Evolutionary conservation across 1,140 invertebrate species (phyloP), one percentile per base, ranked within the genome.

Genomic region (Ruditapes philippinarum): DNA sequence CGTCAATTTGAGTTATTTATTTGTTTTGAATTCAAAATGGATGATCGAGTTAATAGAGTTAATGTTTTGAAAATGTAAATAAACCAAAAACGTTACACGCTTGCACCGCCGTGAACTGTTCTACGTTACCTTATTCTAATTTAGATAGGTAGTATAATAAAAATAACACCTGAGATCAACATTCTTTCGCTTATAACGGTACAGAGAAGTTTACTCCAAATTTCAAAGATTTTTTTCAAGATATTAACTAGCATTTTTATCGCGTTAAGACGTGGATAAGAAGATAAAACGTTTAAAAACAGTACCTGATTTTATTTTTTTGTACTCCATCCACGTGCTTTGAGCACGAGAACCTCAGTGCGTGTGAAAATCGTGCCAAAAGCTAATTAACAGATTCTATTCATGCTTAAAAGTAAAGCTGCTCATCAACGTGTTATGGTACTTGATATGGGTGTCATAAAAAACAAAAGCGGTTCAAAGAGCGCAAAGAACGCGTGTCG

Each of bases 331-430:
- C 22, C 65, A 70, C 65, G 65, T 36, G 65, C 12, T 22, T 70
- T 38, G n/a, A 1, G 65, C 65, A 70, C 65, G 65, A 70, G 65
- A 0, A 31, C 22, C 7, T 38, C 33, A n/a, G 65, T 70, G 65
- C 65, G 65, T 70, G 65, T 40, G 65, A 70, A 70, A 70, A 70
- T 70, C 65, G 65, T 70, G 65, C 65, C 65, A 70, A 70, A 17
- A 36, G 28, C 19, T 70, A 70, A 70, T 70, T 70, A 70, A 12
- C 65, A 70, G 36, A 22, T 70, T 70, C 33, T 70, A 70, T 70
- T 70, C 65, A 70, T 70, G 65, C 22, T 22, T 19, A 28, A 70
- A 70, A 70, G 33, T 38, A 25, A 38, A 36, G 33, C 33, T 22
- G 65, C 65, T 70, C 65, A 70, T 70, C 65, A 38, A 19, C 65